These are phyloP conservation scores for Cyclargus thomasi DNA, from an alignment of 1,140 invertebrate genomes.

Conservation along the genomic window DNA sequence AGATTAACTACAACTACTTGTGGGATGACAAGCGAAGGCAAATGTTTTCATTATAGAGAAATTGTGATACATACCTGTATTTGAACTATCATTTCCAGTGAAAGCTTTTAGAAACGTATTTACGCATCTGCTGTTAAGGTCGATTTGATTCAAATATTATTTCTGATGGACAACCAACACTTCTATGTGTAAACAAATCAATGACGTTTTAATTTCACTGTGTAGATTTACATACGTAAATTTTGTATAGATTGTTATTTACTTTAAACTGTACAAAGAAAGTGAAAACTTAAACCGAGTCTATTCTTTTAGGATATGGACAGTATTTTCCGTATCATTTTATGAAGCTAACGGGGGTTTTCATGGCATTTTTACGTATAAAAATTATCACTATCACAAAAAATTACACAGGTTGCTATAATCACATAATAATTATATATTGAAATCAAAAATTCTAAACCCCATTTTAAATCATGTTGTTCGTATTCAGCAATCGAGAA, in stretches of 20 bases:
- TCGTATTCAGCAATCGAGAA: constrained; percentile 2
- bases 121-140: constrained; percentile 4
- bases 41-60: constrained; percentile 11
- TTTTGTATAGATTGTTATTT: no score
- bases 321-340: no score
- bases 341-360: no score
- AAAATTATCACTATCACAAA: no score
- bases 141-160: constrained; percentile 16
- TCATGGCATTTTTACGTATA: no score
- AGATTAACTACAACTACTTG: constrained; percentile 4
- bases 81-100: neutral
- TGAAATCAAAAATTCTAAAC: neutral
- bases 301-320: no score
- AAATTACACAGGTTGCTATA: no score
- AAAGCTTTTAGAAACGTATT: constrained; percentile 12
- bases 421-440: no score
- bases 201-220: neutral
- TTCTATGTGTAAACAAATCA: neutral
- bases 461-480: constrained; percentile 1
- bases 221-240: neutral
- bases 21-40: neutral
- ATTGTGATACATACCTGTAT: constrained; percentile 3
- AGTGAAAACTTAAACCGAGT: no score
- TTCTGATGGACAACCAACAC: neutral
- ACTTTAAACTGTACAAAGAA: no score